phyloP scores from a whole-genome alignment of 2,888 invertebrate species.

The Mesorhabditis sp. region DNA sequence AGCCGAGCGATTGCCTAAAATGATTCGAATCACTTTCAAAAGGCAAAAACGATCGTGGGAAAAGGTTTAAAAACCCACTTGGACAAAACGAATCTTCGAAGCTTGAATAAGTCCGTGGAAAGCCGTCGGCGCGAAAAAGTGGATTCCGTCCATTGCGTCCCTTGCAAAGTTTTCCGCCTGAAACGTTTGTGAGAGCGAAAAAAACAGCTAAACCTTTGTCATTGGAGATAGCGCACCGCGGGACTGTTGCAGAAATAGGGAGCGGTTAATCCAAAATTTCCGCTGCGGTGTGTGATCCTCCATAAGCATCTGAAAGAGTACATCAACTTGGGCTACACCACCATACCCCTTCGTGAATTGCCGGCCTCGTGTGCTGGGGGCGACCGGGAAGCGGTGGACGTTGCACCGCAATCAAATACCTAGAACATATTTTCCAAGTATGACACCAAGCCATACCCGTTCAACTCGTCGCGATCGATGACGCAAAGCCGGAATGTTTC shows the following conservation, averaged over 20 bases:
- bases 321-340: background rate
- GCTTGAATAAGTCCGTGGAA: background rate
- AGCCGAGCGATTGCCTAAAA: conserved; percentile 7
- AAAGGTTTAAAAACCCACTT: background rate
- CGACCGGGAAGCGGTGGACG: background rate
- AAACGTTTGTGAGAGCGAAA: background rate
- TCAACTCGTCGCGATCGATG: conserved; percentile 4
- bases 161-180: conserved; percentile 26
- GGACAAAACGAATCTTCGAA: background rate
- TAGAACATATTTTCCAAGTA: background rate
- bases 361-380: background rate
- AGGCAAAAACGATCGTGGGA: background rate
- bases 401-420: background rate
- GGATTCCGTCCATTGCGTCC: conserved; percentile 19
- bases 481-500: background rate
- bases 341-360: background rate
- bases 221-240: too few relatives aligned
- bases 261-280: background rate
- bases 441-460: background rate
- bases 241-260: too few relatives aligned
- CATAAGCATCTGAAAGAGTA: conserved; percentile 9
- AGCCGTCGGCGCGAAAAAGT: conserved; percentile 7
- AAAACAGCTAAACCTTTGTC: too few relatives aligned
- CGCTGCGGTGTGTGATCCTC: conserved; percentile 6
- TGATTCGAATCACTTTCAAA: background rate